Evolutionary conservation across 2,888 invertebrate genomes (phyloP).

Genomic region (Xanthostigma xanthostigma): DNA sequence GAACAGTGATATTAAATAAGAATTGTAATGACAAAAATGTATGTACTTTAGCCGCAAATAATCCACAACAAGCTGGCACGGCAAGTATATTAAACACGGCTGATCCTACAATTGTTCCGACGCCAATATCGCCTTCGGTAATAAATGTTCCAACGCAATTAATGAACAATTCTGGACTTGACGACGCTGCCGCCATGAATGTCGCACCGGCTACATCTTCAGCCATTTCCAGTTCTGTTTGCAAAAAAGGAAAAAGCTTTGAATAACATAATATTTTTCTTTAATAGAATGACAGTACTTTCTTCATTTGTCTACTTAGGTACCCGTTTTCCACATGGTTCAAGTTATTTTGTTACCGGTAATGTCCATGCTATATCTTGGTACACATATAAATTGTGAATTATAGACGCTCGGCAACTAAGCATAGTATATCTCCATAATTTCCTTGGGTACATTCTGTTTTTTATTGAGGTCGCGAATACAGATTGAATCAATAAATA

Average conservation of each 20-base stretch:
- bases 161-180: slow-evolving; percentile 75
- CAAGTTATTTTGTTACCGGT: too few relatives aligned
- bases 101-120: slow-evolving; percentile 63
- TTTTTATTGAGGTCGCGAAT: too few relatives aligned
- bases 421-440: too few relatives aligned
- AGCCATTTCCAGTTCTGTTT: slow-evolving; percentile 43
- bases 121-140: slow-evolving; percentile 59
- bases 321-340: too few relatives aligned
- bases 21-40: not conserved
- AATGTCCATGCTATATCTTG: too few relatives aligned
- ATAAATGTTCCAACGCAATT: slow-evolving; percentile 70
- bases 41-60: slow-evolving; percentile 40
- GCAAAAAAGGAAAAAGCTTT: slow-evolving; percentile 2
- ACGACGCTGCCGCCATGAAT: slow-evolving; percentile 81
- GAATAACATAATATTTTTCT: too few relatives aligned
- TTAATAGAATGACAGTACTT: too few relatives aligned
- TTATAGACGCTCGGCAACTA: too few relatives aligned
- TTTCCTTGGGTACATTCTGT: not conserved
- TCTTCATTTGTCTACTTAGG: too few relatives aligned
- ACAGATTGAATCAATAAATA: too few relatives aligned
- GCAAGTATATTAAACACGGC: slow-evolving; percentile 67
- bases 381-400: too few relatives aligned
- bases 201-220: slow-evolving; percentile 79
- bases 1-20: too few relatives aligned
- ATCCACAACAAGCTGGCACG: slow-evolving; percentile 60